phyloP scores from a whole-genome alignment of 2,888 invertebrate genomes.

The Lampropteryx suffumata region DNA sequence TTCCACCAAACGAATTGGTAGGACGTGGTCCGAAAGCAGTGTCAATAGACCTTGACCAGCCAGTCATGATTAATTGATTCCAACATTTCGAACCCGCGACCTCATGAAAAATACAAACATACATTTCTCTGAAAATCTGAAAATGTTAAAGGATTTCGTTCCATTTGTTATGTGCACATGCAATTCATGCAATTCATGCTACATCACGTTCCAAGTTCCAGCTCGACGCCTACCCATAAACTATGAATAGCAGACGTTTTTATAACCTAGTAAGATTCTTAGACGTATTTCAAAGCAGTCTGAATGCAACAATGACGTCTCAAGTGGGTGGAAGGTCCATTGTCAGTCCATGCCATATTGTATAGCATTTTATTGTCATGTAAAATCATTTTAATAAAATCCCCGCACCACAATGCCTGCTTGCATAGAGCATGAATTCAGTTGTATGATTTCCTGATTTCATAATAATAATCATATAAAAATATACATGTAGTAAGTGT shows the following conservation, averaged over 20 bases:
- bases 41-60: no score
- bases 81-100: no score
- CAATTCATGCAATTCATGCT: not conserved
- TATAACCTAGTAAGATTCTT: conserved; percentile 35
- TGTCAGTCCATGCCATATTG: conserved; percentile 16
- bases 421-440: no score
- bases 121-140: no score
- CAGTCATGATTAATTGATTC: no score
- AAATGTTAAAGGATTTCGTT: not conserved
- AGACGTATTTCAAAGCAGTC: conserved; percentile 26
- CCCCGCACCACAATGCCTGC: not conserved
- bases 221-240: conserved; percentile 30
- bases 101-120: no score
- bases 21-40: no score
- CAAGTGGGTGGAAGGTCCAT: conserved; percentile 30
- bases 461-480: no score
- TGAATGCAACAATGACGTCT: conserved; percentile 31
- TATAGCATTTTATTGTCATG: conserved; percentile 20
- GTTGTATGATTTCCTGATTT: no score
- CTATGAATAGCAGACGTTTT: conserved; percentile 32
- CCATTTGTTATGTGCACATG: not conserved
- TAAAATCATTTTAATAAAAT: conserved; percentile 17
- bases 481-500: no score
- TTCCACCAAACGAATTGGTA: no score
- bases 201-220: not conserved